These are phyloP conservation scores for Siniperca knerii DNA, from an alignment of 2,113 vertebrate species.

Conservation along the genomic window DNA sequence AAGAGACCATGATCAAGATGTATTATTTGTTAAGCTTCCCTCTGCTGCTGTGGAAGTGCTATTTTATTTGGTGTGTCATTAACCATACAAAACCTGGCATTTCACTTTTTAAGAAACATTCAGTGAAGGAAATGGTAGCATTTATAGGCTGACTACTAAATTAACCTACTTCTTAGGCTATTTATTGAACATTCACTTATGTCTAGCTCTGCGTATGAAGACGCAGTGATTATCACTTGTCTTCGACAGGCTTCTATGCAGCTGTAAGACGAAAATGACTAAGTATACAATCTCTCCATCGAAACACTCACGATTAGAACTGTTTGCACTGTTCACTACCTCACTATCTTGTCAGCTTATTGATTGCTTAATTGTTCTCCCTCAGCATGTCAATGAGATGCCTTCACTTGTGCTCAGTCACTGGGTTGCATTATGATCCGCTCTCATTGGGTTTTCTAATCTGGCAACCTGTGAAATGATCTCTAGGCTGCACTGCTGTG, in stretches of 20 bases:
- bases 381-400: conserved; percentile 44
- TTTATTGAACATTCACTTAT: conserved; percentile 33
- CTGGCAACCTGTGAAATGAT: background rate
- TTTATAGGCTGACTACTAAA: conserved; percentile 44
- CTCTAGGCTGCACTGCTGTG: conserved; percentile 1
- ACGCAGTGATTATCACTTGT: conserved; percentile 59
- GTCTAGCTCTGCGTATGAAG: conserved; percentile 1
- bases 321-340: conserved; percentile 43
- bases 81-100: conserved; percentile 28
- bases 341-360: conserved; percentile 53
- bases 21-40: conserved; percentile 45
- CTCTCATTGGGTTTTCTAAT: conserved; percentile 3
- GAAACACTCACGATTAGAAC: conserved; percentile 39
- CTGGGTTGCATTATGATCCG: conserved; percentile 20
- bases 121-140: conserved; percentile 37
- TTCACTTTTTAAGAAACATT: conserved; percentile 37
- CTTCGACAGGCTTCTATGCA: conserved; percentile 13
- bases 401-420: conserved; percentile 5
- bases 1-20: conserved; percentile 43
- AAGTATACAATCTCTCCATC: conserved; percentile 42
- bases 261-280: conserved; percentile 39
- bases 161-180: conserved; percentile 29
- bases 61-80: conserved; percentile 45
- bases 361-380: conserved; percentile 53
- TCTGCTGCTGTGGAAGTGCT: conserved; percentile 4